Evolutionary conservation across 2,888 invertebrate genomes (phyloP), one percentile per base, ranked within the genome.

Genomic region (Xestoiulus laeticollis): DNA sequence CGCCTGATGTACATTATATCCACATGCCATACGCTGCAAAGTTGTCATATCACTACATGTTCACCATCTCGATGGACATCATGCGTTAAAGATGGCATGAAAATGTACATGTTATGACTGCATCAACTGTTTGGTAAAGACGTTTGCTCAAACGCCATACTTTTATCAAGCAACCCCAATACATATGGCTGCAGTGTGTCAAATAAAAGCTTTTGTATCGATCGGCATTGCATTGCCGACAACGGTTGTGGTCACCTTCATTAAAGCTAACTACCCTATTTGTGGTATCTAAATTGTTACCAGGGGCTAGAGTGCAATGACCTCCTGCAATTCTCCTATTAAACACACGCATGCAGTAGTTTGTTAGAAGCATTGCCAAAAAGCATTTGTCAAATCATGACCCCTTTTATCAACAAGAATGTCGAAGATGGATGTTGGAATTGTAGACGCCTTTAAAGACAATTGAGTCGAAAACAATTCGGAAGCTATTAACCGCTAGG

Each of bases 361-460:
- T 48, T 48, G 48, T 48, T 48, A 59, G n/a, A n/a, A 59, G 59
- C 59, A 16, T n/a, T n/a, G 59, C 59, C 59, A 19, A n/a, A 0
- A 38, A n/a, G 12, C 48, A 59, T 19, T 59, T 59, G 59, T n/a
- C 59, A 59, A 59, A 59, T 22, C 59, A 59, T 59, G 59, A 59
- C 59, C 59, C 59, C 59, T 59, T 59, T 59, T 59, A 59, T 59
- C 59, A 59, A n/a, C 59, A 59, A 59, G n/a, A 59, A 59, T 59
- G 59, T n/a, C 10, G 8, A n/a, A 59, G n/a, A 59, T 59, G 59
- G 22, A 59, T 59, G 59, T 22, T 59, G 59, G 22, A n/a, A 59
- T 59, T 59, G 59, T 59, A 5, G 6, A 59, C 48, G 16, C 59
- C 22, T n/a, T 22, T 5, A 59, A 59, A 59, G 59, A 59, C 59